Evolutionary conservation across 1,140 invertebrate species (phyloP).

Genomic region (Whitmania pigra): DNA sequence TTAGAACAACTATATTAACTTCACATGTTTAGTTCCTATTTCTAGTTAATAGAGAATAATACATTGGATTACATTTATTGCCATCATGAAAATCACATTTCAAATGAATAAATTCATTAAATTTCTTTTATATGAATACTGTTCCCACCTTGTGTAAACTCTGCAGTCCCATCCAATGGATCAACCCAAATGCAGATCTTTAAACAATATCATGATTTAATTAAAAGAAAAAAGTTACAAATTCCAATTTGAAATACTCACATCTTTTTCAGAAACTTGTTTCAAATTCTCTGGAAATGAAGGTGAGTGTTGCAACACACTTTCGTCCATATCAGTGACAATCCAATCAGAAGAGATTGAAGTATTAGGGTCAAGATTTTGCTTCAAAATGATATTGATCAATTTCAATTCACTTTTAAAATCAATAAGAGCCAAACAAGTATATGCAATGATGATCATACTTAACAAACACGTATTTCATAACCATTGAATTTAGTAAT

Average conservation of each 20-base stretch:
- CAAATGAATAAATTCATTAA: too few species aligned
- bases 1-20: too few species aligned
- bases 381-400: not conserved
- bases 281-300: constrained; percentile 56
- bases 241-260: constrained; percentile 28
- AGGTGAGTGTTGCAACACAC: constrained; percentile 49
- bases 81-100: too few species aligned
- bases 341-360: constrained; percentile 32
- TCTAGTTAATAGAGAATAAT: too few species aligned
- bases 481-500: constrained; percentile 11
- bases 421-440: too few species aligned
- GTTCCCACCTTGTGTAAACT: constrained; percentile 67
- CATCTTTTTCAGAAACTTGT: constrained; percentile 50
- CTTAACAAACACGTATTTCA: too few species aligned
- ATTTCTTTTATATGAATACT: too few species aligned
- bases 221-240: not conserved
- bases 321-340: constrained; percentile 38
- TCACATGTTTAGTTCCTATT: too few species aligned
- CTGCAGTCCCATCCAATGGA: constrained; percentile 88
- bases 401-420: too few species aligned
- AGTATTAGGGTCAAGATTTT: constrained; percentile 35
- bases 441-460: too few species aligned
- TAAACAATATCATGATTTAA: constrained; percentile 26
- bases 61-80: too few species aligned
- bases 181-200: constrained; percentile 87